A percentile compares a stretch with the other conserved stretches of the same genome.
phyloP scores from a whole-genome alignment of 2,797 vertebrate species.

The Anableps anableps region DNA sequence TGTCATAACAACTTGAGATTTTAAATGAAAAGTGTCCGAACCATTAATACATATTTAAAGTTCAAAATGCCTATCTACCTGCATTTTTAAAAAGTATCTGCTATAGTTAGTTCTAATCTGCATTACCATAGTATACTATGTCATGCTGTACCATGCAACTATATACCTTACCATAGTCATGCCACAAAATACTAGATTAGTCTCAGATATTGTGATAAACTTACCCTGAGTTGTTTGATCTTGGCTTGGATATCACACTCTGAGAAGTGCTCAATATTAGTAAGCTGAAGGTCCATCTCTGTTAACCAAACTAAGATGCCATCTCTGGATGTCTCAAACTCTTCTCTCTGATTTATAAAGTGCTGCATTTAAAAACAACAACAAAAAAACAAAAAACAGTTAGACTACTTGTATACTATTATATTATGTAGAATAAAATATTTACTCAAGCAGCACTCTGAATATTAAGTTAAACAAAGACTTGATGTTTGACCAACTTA shows the following conservation, averaged over 20 bases:
- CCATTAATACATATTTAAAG: too few relatives aligned
- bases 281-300: slow-evolving; percentile 98
- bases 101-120: background rate
- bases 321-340: slow-evolving; percentile 95
- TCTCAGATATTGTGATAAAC: background rate
- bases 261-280: slow-evolving; percentile 98
- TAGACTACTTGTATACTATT: background rate
- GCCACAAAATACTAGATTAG: background rate
- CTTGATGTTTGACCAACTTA: background rate
- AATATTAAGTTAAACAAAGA: background rate
- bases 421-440: background rate
- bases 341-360: slow-evolving; percentile 95
- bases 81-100: background rate
- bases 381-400: slow-evolving; percentile 15
- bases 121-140: background rate
- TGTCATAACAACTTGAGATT: background rate
- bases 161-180: background rate
- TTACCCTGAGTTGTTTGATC: slow-evolving; percentile 96
- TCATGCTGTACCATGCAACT: background rate
- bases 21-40: background rate
- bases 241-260: slow-evolving; percentile 98
- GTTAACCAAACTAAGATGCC: slow-evolving; percentile 96
- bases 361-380: slow-evolving; percentile 79
- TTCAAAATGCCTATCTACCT: background rate
- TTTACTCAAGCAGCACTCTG: background rate